A percentile compares a stretch with the other conserved stretches of the same genome.
phyloP scores from a whole-genome alignment of 2,888 invertebrate species.

The Halictus ligatus region DNA sequence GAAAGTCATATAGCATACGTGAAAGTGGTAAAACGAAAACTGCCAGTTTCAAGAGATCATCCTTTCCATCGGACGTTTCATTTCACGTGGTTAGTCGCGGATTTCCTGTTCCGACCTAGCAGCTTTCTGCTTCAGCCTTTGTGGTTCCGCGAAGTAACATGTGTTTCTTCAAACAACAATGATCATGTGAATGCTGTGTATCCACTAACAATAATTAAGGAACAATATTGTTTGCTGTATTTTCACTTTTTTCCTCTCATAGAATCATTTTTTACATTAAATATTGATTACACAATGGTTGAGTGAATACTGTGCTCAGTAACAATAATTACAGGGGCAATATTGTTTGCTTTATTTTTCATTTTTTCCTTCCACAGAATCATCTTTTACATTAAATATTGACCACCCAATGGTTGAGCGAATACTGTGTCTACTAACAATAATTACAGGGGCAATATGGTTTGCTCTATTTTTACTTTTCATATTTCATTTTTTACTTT shows the following conservation, averaged over 20 bases:
- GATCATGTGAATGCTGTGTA: background rate
- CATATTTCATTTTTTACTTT: too few relatives aligned
- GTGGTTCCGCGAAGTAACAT: constrained; percentile 39
- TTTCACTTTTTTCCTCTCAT: background rate
- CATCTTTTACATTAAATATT: too few relatives aligned
- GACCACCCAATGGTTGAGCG: too few relatives aligned
- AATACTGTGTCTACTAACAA: too few relatives aligned
- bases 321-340: too few relatives aligned
- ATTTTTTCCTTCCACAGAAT: too few relatives aligned
- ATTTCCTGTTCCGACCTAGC: constrained; percentile 34
- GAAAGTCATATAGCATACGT: background rate
- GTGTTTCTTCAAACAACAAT: constrained; percentile 23
- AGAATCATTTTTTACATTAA: too few relatives aligned
- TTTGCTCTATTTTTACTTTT: too few relatives aligned
- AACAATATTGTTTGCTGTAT: background rate
- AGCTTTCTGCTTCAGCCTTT: constrained; percentile 30
- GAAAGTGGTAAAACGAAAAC: background rate
- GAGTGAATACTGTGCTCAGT: too few relatives aligned
- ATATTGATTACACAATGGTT: too few relatives aligned
- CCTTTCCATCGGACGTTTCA: constrained; percentile 12
- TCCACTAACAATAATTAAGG: background rate
- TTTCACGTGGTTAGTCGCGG: constrained; percentile 18
- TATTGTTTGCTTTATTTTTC: too few relatives aligned
- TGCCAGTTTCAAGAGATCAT: constrained; percentile 11
- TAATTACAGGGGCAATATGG: too few relatives aligned